Evolutionary conservation across 2,113 vertebrate genomes (phyloP).

Genomic region (Tinamus guttatus): DNA sequence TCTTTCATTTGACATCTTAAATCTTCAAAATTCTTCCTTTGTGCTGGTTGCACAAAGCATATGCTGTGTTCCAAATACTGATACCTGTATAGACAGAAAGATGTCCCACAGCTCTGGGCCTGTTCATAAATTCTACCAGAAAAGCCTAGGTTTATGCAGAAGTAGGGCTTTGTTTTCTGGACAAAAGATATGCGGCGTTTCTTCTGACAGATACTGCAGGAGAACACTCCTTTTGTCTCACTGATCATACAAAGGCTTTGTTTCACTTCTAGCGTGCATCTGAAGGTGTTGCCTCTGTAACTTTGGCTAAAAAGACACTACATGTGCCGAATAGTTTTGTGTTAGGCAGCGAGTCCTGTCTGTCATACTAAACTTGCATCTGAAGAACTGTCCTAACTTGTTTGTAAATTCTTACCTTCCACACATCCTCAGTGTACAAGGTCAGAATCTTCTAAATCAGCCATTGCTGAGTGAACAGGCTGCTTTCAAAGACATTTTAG

Average conservation of each 20-base stretch:
- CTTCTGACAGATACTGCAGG: accelerated
- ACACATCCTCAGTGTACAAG: neutral
- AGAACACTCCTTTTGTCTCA: neutral
- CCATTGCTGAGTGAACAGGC: neutral
- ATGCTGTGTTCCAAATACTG: neutral
- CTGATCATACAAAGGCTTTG: neutral
- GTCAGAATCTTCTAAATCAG: neutral
- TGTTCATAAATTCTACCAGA: neutral
- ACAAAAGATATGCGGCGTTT: neutral
- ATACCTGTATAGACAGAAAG: neutral
- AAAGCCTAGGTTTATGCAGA: neutral
- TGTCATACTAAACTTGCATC: accelerated
- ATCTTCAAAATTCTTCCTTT: neutral
- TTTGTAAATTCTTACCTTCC: neutral
- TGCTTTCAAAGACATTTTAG: neutral
- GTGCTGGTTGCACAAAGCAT: neutral
- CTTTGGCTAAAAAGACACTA: neutral
- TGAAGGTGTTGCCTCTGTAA: neutral
- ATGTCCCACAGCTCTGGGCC: neutral
- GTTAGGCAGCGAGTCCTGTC: neutral
- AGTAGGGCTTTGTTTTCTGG: neutral
- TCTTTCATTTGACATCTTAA: neutral
- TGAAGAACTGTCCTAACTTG: neutral
- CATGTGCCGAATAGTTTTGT: neutral
- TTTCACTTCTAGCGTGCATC: neutral